A percentile compares a stretch with the other conserved stretches of the same genome.
phyloP scores from a whole-genome alignment of 2,888 invertebrate species.

The Nomada ferruginata region DNA sequence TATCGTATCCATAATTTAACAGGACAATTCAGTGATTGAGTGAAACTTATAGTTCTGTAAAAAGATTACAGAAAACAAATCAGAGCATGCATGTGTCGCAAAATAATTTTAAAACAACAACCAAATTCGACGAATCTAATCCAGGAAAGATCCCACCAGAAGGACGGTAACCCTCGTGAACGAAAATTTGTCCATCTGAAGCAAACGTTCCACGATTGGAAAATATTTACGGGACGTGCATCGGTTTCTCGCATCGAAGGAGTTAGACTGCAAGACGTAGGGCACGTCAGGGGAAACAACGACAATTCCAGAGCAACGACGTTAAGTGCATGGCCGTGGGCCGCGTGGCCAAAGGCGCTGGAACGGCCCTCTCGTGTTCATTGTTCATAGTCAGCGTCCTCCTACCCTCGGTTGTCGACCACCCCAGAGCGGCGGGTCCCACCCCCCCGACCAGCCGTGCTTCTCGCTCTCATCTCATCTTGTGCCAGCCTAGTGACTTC shows the following conservation, averaged over 20 bases:
- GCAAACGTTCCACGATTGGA: neutral
- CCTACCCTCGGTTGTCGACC: constrained; percentile 67
- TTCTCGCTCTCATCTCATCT: constrained; percentile 75
- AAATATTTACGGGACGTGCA: neutral
- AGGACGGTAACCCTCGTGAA: neutral
- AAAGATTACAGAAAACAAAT: too few relatives aligned
- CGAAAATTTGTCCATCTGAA: neutral
- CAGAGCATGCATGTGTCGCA: too few relatives aligned
- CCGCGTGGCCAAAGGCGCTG: constrained; percentile 83
- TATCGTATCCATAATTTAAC: too few relatives aligned
- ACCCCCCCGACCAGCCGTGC: constrained; percentile 47
- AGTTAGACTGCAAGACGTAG: constrained; percentile 6
- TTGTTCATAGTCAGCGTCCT: constrained; percentile 80
- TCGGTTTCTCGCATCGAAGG: neutral
- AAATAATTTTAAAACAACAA: too few relatives aligned
- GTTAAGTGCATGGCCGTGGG: constrained; percentile 81
- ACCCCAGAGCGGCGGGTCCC: constrained; percentile 44
- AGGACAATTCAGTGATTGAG: too few relatives aligned
- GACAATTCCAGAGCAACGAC: constrained; percentile 82
- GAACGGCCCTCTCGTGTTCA: constrained; percentile 82
- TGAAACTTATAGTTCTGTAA: too few relatives aligned
- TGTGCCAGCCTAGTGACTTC: constrained; percentile 78
- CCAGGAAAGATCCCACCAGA: neutral
- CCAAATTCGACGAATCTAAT: too few relatives aligned
- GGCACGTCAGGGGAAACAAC: constrained; percentile 44